Conservation (phyloP, 2,888 invertebrate genomes). For the Cephus nigrinus region DNA sequence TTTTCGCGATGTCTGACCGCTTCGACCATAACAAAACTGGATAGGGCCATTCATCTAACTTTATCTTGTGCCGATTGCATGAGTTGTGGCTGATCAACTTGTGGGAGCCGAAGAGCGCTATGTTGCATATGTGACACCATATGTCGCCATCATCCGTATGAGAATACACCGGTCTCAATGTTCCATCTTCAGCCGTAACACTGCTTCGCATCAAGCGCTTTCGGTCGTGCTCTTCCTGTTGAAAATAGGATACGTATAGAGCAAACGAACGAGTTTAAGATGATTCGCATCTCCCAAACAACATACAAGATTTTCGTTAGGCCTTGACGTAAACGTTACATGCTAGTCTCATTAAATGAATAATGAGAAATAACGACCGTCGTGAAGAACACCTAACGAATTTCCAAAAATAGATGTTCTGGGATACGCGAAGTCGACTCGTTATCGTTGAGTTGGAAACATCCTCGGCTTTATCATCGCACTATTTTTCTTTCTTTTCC, state of each 20-base stretch:
- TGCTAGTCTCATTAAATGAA: too few relatives aligned
- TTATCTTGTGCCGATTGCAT: slow-evolving; percentile 63
- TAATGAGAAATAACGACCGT: too few relatives aligned
- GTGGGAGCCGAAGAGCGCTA: slow-evolving; percentile 62
- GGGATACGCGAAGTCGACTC: not conserved
- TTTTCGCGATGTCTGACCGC: slow-evolving; percentile 50
- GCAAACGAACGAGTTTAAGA: not conserved
- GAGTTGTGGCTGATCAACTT: slow-evolving; percentile 61
- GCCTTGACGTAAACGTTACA: not conserved
- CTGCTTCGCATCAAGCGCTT: slow-evolving; percentile 63
- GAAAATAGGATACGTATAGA: slow-evolving; percentile 12
- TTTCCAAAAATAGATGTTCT: not conserved
- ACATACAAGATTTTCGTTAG: not conserved
- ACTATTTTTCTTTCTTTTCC: not conserved
- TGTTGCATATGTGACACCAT: slow-evolving; percentile 65
- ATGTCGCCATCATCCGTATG: slow-evolving; percentile 62
- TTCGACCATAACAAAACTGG: slow-evolving; percentile 63
- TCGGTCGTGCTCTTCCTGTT: slow-evolving; percentile 62
- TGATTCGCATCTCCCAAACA: not conserved
- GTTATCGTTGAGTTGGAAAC: not conserved
- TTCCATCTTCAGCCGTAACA: slow-evolving; percentile 64
- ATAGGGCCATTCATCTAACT: slow-evolving; percentile 63
- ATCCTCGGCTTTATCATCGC: not conserved
- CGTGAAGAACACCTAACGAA: not conserved
- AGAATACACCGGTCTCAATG: slow-evolving; percentile 61